Percentiles rank a stretch among this genome's conserved stretches.
Evolutionary conservation across 2,888 invertebrate genomes (phyloP).

Genomic region (Eupithecia abbreviata): DNA sequence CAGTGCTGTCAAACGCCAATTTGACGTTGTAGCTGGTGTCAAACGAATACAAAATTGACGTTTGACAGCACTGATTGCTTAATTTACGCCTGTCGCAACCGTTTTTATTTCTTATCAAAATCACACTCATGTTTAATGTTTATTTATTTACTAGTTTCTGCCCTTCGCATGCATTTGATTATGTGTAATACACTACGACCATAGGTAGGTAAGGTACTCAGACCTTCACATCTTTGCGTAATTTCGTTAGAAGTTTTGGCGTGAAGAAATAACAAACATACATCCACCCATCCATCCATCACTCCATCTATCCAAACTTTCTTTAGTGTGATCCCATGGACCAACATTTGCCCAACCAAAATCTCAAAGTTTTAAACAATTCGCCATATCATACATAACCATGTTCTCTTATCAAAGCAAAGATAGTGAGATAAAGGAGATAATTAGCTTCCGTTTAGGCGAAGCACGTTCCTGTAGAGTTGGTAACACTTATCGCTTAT

Average conservation of each 20-base stretch:
- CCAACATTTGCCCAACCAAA: not conserved
- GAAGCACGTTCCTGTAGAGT: not conserved
- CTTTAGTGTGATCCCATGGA: not conserved
- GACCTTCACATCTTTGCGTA: too few relatives aligned
- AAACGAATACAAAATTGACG: too few relatives aligned
- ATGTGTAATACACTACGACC: too few relatives aligned
- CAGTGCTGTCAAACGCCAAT: too few relatives aligned
- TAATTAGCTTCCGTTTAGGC: slow-evolving; percentile 24
- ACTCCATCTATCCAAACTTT: not conserved
- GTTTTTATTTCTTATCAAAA: not conserved
- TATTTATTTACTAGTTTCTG: not conserved
- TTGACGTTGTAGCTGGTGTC: too few relatives aligned
- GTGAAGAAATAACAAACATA: not conserved
- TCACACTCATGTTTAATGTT: not conserved
- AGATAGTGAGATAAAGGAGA: slow-evolving; percentile 9
- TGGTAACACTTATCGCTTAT: not conserved
- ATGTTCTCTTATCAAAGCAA: slow-evolving; percentile 6
- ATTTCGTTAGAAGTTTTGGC: too few relatives aligned
- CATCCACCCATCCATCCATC: too few relatives aligned
- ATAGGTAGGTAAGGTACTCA: too few relatives aligned
- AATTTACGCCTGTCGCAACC: too few relatives aligned
- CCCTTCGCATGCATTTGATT: too few relatives aligned
- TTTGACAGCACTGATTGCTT: too few relatives aligned
- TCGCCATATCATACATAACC: not conserved
- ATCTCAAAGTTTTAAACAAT: not conserved